A percentile compares a stretch with the other conserved stretches of the same genome.
Evolutionary conservation across 2,113 vertebrate species (phyloP).

Genomic region (Pituophis catenifer): DNA sequence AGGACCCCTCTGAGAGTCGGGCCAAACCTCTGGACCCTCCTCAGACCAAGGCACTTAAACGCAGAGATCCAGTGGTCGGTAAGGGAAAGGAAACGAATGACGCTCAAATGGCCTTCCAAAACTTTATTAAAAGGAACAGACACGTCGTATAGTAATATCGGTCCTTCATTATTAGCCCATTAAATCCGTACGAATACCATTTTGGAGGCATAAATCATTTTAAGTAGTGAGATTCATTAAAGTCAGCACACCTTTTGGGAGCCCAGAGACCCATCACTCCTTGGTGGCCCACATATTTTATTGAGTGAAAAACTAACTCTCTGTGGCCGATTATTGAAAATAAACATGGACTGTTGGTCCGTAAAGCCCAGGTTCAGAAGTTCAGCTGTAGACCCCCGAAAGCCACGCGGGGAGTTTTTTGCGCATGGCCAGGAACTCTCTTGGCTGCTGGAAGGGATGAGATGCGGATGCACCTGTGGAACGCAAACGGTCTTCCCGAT

Average conservation of each 20-base stretch:
- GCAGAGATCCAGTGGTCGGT: no score
- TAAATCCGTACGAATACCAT: neutral
- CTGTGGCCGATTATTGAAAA: neutral
- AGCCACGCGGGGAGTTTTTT: neutral
- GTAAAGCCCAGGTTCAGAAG: neutral
- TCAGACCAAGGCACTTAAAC: neutral
- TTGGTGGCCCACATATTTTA: neutral
- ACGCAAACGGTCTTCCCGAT: neutral
- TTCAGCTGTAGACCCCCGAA: neutral
- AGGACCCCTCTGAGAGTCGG: neutral
- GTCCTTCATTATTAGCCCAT: neutral
- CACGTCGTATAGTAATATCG: neutral
- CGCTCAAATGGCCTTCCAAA: neutral
- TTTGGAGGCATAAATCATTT: neutral
- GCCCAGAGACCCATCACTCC: neutral
- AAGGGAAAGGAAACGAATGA: rapidly evolving
- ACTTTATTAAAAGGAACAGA: neutral
- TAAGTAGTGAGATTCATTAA: neutral
- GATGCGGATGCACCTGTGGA: neutral
- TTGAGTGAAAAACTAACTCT: neutral
- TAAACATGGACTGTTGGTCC: neutral
- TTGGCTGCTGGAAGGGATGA: neutral
- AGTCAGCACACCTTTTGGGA: neutral
- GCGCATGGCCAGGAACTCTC: neutral
- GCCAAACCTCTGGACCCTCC: neutral